Percentiles rank a stretch among this genome's conserved stretches.
phyloP scores from a whole-genome alignment of 2,113 vertebrate genomes.

The Stictonetta naevosa region DNA sequence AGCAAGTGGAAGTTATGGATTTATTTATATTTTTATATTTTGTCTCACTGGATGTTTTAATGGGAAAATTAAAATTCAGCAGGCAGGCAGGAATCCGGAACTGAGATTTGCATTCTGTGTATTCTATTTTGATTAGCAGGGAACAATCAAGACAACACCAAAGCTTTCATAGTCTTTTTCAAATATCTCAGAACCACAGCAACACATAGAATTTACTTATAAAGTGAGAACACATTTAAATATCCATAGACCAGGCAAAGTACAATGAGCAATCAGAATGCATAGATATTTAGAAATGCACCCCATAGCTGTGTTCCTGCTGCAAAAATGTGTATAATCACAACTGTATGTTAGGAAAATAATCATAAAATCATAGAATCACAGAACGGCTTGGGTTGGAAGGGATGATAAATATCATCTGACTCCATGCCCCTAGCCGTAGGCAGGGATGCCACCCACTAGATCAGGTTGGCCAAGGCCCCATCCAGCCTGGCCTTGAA shows the following conservation, averaged over 20 bases:
- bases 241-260: conserved; percentile 16
- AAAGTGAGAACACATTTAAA: conserved; percentile 29
- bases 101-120: background rate
- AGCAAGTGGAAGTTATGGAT: background rate
- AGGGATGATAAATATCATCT: too few relatives aligned
- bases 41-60: background rate
- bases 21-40: conserved; percentile 47
- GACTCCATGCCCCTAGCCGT: too few relatives aligned
- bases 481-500: too few relatives aligned
- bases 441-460: too few relatives aligned
- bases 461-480: too few relatives aligned
- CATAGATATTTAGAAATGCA: background rate
- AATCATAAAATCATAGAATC: too few relatives aligned
- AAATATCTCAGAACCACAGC: background rate
- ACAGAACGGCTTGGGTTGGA: too few relatives aligned
- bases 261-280: conserved; percentile 2
- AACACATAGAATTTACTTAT: background rate
- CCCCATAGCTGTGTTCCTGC: background rate
- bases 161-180: conserved; percentile 23
- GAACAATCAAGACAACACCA: conserved; percentile 25
- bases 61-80: conserved; percentile 51
- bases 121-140: background rate
- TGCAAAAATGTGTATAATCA: background rate
- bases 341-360: background rate
- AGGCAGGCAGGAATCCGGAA: conserved; percentile 18